A percentile compares a stretch with the other conserved stretches of the same genome.
Conservation (phyloP, 2,797 vertebrate genomes). For the Malacoraja senta region DNA sequence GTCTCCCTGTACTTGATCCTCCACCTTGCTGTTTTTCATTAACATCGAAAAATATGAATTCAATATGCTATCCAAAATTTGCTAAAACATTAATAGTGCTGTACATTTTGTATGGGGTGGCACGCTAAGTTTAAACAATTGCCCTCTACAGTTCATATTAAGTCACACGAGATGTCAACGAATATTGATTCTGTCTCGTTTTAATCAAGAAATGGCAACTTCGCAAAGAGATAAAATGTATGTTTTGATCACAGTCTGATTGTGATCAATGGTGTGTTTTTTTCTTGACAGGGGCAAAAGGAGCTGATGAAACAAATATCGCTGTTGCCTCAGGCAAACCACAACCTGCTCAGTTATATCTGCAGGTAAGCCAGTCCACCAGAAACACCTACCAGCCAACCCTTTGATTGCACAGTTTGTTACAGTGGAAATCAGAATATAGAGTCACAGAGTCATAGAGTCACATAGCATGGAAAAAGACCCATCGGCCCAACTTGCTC, state of each 20-base stretch:
- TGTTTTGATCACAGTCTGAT: not conserved
- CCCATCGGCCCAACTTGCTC: no score
- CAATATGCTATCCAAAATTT: not conserved
- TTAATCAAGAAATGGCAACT: not conserved
- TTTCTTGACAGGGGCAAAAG: conserved; percentile 65
- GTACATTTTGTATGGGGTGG: not conserved
- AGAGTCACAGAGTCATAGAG: no score
- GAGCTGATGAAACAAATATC: conserved; percentile 75
- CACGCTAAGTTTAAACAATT: not conserved
- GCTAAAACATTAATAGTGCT: not conserved
- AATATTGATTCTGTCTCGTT: not conserved
- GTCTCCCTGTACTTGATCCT: not conserved
- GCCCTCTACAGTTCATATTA: not conserved
- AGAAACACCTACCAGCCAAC: not conserved
- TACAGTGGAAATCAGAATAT: not conserved
- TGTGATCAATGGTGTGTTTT: not conserved
- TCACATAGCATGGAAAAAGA: no score
- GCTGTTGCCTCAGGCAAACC: conserved; percentile 77
- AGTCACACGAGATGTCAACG: not conserved
- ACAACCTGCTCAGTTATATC: conserved; percentile 85
- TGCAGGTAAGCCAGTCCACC: conserved; percentile 68
- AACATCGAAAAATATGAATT: not conserved
- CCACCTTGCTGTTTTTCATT: not conserved
- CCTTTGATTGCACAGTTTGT: not conserved
- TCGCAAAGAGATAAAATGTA: not conserved